These are phyloP conservation scores for Garra rufa DNA, from an alignment of 2,113 vertebrate genomes.

Conservation along the genomic window DNA sequence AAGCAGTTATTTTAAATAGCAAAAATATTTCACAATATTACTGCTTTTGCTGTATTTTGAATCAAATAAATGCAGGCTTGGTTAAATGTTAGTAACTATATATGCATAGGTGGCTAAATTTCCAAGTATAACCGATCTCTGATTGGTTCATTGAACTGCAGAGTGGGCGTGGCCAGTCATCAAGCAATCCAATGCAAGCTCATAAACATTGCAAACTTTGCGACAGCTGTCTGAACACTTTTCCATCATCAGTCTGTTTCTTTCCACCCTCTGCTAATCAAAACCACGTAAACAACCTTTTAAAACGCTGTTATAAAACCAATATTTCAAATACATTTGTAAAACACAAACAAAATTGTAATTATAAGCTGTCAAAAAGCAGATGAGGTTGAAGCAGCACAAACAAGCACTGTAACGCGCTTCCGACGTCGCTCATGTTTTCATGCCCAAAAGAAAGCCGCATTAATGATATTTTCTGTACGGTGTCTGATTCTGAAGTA, in stretches of 20 bases:
- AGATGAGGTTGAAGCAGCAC: slow-evolving; percentile 16
- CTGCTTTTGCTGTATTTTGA: too few species aligned
- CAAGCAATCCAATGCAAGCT: not conserved
- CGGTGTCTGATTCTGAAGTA: slow-evolving; percentile 69
- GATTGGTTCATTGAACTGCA: not conserved
- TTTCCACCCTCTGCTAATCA: slow-evolving; percentile 21
- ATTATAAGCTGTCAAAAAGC: slow-evolving; percentile 31
- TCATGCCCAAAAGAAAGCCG: slow-evolving; percentile 19
- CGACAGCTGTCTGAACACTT: slow-evolving; percentile 3
- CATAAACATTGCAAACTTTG: not conserved
- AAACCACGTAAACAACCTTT: not conserved
- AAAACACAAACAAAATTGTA: slow-evolving; percentile 8
- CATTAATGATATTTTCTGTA: slow-evolving; percentile 64
- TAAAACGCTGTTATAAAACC: slow-evolving; percentile 4
- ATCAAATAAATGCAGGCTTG: too few species aligned
- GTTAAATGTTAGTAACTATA: not conserved
- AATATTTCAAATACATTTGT: not conserved
- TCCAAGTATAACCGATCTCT: not conserved
- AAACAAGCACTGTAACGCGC: slow-evolving; percentile 57
- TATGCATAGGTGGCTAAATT: too few species aligned
- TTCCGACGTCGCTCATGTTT: slow-evolving; percentile 17
- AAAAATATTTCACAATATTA: too few species aligned
- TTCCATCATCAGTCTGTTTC: not conserved
- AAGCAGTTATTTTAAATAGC: too few species aligned
- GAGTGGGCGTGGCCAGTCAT: not conserved